Evolutionary conservation across 2,888 invertebrate genomes (phyloP).

Genomic region (Plagodis dolabraria): DNA sequence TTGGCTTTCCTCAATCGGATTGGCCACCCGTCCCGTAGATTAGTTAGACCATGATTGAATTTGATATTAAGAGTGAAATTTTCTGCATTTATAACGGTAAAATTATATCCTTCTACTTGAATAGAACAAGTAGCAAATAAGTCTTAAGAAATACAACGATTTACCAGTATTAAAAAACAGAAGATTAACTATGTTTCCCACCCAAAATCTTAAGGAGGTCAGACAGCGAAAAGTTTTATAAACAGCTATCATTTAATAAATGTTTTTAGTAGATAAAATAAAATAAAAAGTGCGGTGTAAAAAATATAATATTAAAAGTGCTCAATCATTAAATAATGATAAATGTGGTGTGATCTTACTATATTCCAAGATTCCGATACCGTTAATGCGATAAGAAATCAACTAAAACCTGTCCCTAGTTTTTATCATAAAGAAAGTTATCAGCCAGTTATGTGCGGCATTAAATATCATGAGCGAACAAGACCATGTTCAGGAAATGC

Average conservation of each 20-base stretch:
- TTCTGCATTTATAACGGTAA: not conserved
- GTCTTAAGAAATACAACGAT: no score
- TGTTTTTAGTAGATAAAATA: no score
- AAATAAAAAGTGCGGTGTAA: no score
- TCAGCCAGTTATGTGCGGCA: slow-evolving; percentile 44
- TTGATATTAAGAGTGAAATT: slow-evolving; percentile 44
- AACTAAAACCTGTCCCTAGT: slow-evolving; percentile 38
- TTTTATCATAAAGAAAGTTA: slow-evolving; percentile 58
- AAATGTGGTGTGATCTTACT: not conserved
- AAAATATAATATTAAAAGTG: no score
- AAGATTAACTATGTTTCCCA: no score
- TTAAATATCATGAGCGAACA: slow-evolving; percentile 45
- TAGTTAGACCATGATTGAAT: slow-evolving; percentile 65
- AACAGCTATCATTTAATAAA: no score
- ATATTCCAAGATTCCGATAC: slow-evolving; percentile 13
- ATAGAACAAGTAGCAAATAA: no score
- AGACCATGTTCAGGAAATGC: slow-evolving; percentile 57
- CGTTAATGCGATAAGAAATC: slow-evolving; percentile 39
- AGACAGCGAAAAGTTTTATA: no score
- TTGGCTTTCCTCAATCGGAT: slow-evolving; percentile 57
- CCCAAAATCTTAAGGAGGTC: no score
- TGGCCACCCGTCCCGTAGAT: slow-evolving; percentile 55
- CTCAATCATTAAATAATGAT: no score
- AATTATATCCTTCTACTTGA: not conserved
- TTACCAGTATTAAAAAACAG: no score